Conservation (phyloP, 1,140 invertebrate species). For the Stegodyphus mimosarum region DNA sequence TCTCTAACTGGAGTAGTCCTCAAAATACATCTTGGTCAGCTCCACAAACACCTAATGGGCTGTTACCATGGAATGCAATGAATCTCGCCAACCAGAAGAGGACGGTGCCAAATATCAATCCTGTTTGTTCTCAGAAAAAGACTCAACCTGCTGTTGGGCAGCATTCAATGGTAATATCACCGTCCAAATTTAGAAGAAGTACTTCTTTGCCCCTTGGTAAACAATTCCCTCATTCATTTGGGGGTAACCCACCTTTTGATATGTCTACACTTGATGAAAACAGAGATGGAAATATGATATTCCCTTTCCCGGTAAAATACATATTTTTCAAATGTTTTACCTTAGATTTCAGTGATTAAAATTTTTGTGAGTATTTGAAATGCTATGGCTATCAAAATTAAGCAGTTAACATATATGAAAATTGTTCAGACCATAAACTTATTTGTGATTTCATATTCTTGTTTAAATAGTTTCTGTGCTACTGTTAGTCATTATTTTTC, state of each 20-base stretch:
- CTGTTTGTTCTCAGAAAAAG: slow-evolving; percentile 66
- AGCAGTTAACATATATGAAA: no score
- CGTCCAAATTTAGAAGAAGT: slow-evolving; percentile 86
- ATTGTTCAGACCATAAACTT: no score
- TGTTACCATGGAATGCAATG: slow-evolving; percentile 66
- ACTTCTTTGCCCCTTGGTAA: slow-evolving; percentile 87
- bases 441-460: no score
- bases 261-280: slow-evolving; percentile 75
- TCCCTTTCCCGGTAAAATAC: slow-evolving; percentile 65
- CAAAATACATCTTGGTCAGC: slow-evolving; percentile 65
- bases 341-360: no score
- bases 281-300: slow-evolving; percentile 69
- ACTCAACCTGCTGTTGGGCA: slow-evolving; percentile 60
- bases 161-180: slow-evolving; percentile 73
- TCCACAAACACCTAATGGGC: slow-evolving; percentile 66
- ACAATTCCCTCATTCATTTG: slow-evolving; percentile 75
- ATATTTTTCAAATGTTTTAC: background rate
- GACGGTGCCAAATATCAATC: slow-evolving; percentile 68
- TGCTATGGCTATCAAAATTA: no score
- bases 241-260: slow-evolving; percentile 74
- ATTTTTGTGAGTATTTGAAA: no score
- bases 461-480: no score
- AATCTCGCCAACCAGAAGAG: slow-evolving; percentile 65
- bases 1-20: slow-evolving; percentile 68
- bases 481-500: no score